These are phyloP conservation scores for Chiroxiphia lanceolata DNA, from an alignment of 2,797 vertebrate genomes.

Conservation along the genomic window DNA sequence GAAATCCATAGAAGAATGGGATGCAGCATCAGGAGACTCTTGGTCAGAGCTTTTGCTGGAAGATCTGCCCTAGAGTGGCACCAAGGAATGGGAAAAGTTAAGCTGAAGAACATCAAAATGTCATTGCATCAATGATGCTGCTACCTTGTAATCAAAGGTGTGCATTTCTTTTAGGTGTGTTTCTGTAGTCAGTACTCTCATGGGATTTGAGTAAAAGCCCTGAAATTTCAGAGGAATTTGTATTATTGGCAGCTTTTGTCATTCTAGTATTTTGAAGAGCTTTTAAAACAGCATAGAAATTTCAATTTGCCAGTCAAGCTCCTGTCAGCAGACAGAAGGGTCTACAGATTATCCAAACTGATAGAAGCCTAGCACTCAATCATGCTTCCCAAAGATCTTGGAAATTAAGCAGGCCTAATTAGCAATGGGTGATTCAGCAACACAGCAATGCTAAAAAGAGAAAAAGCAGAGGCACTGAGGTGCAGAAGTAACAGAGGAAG, in stretches of 20 bases:
- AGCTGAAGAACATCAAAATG: not conserved
- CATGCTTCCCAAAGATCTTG: not conserved
- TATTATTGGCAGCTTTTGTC: not conserved
- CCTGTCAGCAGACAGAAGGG: not conserved
- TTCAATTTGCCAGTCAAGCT: not conserved
- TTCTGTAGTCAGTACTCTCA: not conserved
- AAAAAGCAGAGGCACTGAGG: not conserved
- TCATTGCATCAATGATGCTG: not conserved
- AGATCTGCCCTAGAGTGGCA: not conserved
- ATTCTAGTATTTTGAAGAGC: not conserved
- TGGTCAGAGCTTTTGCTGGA: not conserved
- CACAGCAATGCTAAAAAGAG: not conserved
- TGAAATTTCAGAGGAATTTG: not conserved
- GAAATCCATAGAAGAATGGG: not conserved
- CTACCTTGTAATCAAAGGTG: not conserved
- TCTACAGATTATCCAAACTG: not conserved
- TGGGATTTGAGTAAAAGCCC: not conserved
- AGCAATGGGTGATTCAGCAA: not conserved
- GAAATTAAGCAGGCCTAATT: not conserved
- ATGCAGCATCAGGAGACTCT: not conserved
- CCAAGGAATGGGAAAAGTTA: not conserved
- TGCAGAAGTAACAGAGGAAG: not conserved
- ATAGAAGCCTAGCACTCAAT: not conserved
- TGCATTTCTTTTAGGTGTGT: not conserved
- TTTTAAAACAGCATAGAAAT: not conserved